Conservation (phyloP, 92 coral and sea anemone genomes). For the Heliopora coerulea region DNA sequence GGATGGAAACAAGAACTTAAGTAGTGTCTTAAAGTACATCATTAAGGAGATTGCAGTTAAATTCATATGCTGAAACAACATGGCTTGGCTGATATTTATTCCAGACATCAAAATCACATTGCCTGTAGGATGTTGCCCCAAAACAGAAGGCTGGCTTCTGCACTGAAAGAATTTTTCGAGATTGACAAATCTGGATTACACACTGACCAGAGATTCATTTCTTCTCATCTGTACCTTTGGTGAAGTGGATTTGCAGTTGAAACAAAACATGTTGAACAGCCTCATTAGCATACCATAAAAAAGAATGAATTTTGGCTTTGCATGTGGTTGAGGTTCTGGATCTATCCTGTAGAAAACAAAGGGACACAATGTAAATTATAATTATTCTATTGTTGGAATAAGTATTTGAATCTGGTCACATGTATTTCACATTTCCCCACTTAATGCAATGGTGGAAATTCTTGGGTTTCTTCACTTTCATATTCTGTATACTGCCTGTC, state of each 20-base stretch:
- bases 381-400: no score
- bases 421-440: no score
- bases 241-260: slow-evolving; percentile 1
- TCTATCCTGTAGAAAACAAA: not conserved
- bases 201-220: slow-evolving; percentile 26
- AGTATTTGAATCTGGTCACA: no score
- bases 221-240: not conserved
- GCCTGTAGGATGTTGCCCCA: slow-evolving; percentile 25
- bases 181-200: slow-evolving; percentile 14
- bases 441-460: no score
- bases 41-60: not conserved
- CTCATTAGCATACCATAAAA: slow-evolving; percentile 10
- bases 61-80: slow-evolving; percentile 23
- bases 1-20: slow-evolving; percentile 21
- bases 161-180: not conserved
- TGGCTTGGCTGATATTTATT: slow-evolving; percentile 4
- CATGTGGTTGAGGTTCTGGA: not conserved
- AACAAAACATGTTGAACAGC: slow-evolving; percentile 8
- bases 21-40: slow-evolving; percentile 20
- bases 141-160: slow-evolving; percentile 20
- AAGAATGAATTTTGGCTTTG: slow-evolving; percentile 8
- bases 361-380: no score
- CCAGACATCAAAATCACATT: slow-evolving; percentile 30
- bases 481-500: no score
- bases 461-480: no score